These are phyloP conservation scores for Globia sparganii DNA, from an alignment of 2,888 invertebrate species.

Conservation along the genomic window DNA sequence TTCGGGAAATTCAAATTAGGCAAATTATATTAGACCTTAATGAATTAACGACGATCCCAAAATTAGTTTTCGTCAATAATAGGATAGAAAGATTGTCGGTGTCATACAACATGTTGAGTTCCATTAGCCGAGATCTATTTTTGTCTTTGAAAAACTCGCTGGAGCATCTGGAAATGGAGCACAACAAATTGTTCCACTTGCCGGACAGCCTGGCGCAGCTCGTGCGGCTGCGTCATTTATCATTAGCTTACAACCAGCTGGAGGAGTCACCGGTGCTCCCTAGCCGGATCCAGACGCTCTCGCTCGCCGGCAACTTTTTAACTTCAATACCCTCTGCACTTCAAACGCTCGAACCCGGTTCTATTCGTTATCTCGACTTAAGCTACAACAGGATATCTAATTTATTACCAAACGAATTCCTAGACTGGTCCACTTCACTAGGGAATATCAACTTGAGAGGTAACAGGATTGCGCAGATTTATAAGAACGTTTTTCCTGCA, in stretches of 20 bases:
- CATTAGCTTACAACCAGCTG: constrained; percentile 94
- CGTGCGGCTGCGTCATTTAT: constrained; percentile 94
- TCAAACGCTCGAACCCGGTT: constrained; percentile 93
- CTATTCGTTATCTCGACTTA: constrained; percentile 95
- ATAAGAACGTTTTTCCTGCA: constrained; percentile 93
- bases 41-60: constrained; percentile 92
- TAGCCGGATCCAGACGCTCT: constrained; percentile 93
- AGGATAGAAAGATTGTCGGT: constrained; percentile 94
- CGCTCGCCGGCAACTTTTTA: constrained; percentile 95
- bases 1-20: constrained; percentile 93
- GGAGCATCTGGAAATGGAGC: constrained; percentile 95
- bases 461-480: constrained; percentile 94
- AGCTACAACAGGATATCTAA: constrained; percentile 96
- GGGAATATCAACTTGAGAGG: constrained; percentile 95
- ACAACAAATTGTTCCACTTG: constrained; percentile 93
- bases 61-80: constrained; percentile 92
- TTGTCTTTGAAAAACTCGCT: constrained; percentile 93
- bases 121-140: constrained; percentile 93
- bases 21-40: constrained; percentile 96
- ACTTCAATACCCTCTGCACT: constrained; percentile 93
- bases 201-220: constrained; percentile 93
- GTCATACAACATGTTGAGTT: constrained; percentile 93
- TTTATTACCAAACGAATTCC: constrained; percentile 94
- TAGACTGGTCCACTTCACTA: constrained; percentile 94
- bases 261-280: constrained; percentile 92